These are phyloP conservation scores for Sceloporus undulatus DNA, from an alignment of 2,113 vertebrate genomes.

Conservation along the genomic window DNA sequence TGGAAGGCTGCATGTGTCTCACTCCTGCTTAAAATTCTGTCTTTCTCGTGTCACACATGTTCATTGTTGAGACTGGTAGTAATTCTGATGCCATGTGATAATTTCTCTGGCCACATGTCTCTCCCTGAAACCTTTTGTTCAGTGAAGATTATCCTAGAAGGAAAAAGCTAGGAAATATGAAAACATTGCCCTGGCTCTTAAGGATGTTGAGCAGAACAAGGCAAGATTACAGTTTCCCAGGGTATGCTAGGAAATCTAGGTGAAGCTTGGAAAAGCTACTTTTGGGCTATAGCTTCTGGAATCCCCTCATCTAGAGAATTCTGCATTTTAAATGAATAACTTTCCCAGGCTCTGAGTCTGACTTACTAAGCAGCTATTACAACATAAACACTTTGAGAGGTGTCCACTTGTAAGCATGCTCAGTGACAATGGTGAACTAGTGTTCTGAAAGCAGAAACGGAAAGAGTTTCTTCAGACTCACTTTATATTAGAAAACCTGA, in stretches of 20 bases:
- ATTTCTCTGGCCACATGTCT: conserved; percentile 3
- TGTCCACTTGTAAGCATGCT: background rate
- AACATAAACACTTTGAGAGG: background rate
- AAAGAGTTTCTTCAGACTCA: background rate
- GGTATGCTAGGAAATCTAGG: background rate
- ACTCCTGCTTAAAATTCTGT: background rate
- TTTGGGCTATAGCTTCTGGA: no score
- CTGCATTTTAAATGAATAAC: no score
- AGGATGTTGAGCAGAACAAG: background rate
- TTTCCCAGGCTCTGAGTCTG: no score
- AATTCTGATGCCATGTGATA: background rate
- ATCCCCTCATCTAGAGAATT: no score
- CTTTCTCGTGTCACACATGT: background rate
- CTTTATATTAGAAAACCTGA: no score
- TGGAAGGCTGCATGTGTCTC: no score
- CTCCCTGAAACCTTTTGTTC: background rate
- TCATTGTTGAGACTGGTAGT: background rate
- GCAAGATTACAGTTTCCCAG: background rate
- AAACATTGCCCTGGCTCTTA: background rate
- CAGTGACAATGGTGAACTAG: background rate
- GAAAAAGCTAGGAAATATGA: background rate
- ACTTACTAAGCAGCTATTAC: background rate
- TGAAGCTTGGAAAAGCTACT: no score
- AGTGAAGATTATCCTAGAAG: background rate
- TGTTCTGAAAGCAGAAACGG: background rate